These are phyloP conservation scores for Alloplasta piceator DNA, from an alignment of 2,888 invertebrate species.

Conservation along the genomic window DNA sequence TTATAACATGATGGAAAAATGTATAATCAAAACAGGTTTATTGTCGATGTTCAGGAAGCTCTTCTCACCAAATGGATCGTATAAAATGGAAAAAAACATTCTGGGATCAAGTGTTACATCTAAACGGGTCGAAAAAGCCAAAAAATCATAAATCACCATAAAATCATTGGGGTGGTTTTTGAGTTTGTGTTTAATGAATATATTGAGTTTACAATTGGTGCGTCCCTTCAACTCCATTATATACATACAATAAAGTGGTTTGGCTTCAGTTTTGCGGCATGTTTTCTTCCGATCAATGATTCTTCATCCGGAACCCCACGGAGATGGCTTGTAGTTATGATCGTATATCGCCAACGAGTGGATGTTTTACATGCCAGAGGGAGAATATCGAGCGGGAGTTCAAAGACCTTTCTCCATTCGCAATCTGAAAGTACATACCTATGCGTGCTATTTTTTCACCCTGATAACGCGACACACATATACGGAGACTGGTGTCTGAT, in stretches of 20 bases:
- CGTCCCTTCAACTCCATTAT: too few species aligned
- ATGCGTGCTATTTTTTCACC: conserved; percentile 27
- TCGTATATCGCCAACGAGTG: conserved; percentile 12
- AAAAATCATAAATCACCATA: too few species aligned
- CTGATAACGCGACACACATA: conserved; percentile 24
- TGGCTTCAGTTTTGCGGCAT: not conserved
- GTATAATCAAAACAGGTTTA: too few species aligned
- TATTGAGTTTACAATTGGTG: too few species aligned
- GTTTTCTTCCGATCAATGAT: conserved; percentile 22
- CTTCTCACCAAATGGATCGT: too few species aligned
- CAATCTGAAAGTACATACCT: conserved; percentile 12
- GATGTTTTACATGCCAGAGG: conserved; percentile 10
- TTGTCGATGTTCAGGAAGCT: too few species aligned
- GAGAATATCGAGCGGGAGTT: conserved; percentile 43
- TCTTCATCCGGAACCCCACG: not conserved
- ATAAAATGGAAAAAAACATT: too few species aligned
- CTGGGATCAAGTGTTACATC: too few species aligned
- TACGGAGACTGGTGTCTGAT: conserved; percentile 1
- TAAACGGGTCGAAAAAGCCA: too few species aligned
- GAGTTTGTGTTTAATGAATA: too few species aligned
- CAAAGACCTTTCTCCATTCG: conserved; percentile 40
- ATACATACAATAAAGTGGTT: too few species aligned
- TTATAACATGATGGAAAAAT: not conserved
- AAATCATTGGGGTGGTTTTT: too few species aligned
- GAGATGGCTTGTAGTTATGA: not conserved